phyloP scores from a whole-genome alignment of 2,113 vertebrate species.

The Pogona vitticeps region DNA sequence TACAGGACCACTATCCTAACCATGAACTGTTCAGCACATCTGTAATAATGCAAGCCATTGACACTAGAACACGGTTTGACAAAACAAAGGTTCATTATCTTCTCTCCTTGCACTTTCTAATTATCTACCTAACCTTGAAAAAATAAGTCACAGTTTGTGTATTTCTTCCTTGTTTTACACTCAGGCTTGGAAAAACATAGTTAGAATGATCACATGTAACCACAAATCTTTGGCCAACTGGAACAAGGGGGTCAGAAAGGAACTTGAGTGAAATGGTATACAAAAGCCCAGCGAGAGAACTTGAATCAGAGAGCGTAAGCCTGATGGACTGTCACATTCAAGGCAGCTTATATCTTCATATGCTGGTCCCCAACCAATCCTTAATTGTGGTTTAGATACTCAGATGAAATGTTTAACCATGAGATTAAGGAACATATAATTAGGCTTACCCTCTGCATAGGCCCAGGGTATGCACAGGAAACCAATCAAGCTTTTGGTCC shows the following conservation, averaged over 20 bases:
- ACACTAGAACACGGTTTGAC: background rate
- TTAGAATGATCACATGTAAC: background rate
- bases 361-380: background rate
- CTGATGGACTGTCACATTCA: background rate
- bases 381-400: background rate
- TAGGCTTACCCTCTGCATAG: background rate
- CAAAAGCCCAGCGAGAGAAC: background rate
- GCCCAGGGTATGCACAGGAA: background rate
- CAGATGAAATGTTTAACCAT: background rate
- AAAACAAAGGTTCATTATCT: background rate
- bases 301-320: background rate
- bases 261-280: background rate
- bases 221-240: background rate
- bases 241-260: background rate
- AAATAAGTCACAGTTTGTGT: background rate
- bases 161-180: background rate
- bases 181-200: background rate
- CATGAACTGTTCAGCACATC: background rate
- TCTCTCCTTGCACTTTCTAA: background rate
- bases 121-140: background rate
- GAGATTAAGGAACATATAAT: no score
- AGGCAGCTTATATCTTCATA: background rate
- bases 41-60: no score
- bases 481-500: background rate
- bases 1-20: background rate